phyloP scores from a whole-genome alignment of 2,888 invertebrate genomes.

The Drosophila diplacantha region DNA sequence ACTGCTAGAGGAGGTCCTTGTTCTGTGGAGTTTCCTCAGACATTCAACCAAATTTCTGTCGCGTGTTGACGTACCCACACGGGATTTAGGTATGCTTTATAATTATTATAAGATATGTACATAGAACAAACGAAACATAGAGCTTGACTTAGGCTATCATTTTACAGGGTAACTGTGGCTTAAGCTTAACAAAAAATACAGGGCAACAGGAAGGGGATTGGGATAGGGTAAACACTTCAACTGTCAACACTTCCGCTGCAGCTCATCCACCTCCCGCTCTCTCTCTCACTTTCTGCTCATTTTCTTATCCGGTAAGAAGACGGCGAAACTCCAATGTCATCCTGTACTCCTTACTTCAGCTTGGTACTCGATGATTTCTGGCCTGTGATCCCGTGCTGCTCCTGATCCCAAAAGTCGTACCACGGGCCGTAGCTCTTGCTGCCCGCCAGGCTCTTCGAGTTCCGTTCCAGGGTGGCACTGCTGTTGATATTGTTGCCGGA shows the following conservation, averaged over 20 bases:
- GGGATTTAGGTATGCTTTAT: conserved; percentile 11
- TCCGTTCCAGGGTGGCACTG: conserved; percentile 67
- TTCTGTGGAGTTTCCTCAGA: conserved; percentile 6
- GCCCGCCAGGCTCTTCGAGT: conserved; percentile 53
- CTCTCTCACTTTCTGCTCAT: conserved; percentile 57
- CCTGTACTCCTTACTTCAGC: conserved; percentile 48
- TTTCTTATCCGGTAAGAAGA: conserved; percentile 75
- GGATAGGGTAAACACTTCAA: conserved; percentile 1
- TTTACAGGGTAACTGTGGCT: conserved; percentile 26
- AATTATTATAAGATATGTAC: conserved; percentile 25
- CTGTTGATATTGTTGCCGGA: conserved; percentile 21
- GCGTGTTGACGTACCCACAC: conserved; percentile 10
- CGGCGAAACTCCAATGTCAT: conserved; percentile 55
- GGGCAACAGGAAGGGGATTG: conserved; percentile 6
- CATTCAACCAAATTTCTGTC: conserved; percentile 3
- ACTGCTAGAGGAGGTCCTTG: conserved; percentile 19
- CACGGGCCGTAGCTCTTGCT: conserved; percentile 89
- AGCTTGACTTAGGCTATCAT: conserved; percentile 18
- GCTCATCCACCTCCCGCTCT: conserved; percentile 16
- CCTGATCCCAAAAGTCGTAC: conserved; percentile 89
- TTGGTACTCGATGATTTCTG: conserved; percentile 59
- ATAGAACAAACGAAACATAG: conserved; percentile 26
- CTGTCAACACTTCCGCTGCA: conserved; percentile 8
- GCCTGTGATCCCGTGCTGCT: conserved; percentile 59
- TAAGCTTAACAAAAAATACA: conserved; percentile 11